Evolutionary conservation across 2,888 invertebrate species (phyloP).

Genomic region (Xestoiulus laeticollis): DNA sequence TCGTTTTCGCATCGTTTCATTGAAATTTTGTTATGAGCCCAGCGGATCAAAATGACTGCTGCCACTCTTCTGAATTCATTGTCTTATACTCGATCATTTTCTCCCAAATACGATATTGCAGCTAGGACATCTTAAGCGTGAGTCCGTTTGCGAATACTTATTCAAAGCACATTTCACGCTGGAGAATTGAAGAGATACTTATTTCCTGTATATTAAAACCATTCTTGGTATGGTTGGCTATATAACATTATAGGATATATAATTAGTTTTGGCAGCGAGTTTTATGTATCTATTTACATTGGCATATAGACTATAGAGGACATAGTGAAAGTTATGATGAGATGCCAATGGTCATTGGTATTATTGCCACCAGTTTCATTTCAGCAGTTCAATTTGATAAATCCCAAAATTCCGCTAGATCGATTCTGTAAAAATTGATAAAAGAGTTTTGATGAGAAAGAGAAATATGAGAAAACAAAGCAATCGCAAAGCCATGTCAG

Average conservation of each 20-base stretch:
- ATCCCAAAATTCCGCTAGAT: slow-evolving; percentile 16
- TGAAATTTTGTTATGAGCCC: slow-evolving; percentile 28
- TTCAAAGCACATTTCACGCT: not conserved
- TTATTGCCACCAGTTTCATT: not conserved
- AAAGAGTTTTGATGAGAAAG: slow-evolving; percentile 22
- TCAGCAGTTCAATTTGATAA: not conserved
- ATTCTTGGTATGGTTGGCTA: too few relatives aligned
- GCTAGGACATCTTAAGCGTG: not conserved
- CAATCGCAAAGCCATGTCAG: slow-evolving; percentile 34
- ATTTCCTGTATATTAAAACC: not conserved
- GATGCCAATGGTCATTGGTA: not conserved
- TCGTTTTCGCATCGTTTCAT: slow-evolving; percentile 31
- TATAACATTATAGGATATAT: too few relatives aligned
- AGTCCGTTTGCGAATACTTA: too few relatives aligned
- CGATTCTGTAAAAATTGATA: not conserved
- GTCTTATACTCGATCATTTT: slow-evolving; percentile 15
- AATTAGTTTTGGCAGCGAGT: too few relatives aligned
- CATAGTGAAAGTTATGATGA: not conserved
- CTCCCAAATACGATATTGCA: not conserved
- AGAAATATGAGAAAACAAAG: slow-evolving; percentile 28
- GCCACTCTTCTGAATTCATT: slow-evolving; percentile 16
- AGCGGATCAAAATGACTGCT: slow-evolving; percentile 7
- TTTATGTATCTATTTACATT: too few relatives aligned
- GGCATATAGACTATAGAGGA: too few relatives aligned
- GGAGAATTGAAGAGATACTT: not conserved